These are phyloP conservation scores for Sarcophaga bullata DNA, from an alignment of 1,140 invertebrate species.

Conservation along the genomic window DNA sequence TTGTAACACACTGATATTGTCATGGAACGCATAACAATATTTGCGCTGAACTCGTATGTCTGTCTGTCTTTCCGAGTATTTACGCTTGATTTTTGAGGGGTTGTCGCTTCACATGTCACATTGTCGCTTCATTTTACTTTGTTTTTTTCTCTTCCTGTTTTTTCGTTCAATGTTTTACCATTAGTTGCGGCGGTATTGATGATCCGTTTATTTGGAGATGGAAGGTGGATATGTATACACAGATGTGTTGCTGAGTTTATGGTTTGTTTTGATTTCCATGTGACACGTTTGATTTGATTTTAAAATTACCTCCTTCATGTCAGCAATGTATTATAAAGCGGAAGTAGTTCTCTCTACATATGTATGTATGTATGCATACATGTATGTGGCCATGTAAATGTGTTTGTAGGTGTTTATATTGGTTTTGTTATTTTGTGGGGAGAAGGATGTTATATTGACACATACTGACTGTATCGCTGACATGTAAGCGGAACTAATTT, in stretches of 20 bases:
- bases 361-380: neutral
- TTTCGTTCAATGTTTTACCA: neutral
- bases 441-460: conserved; percentile 17
- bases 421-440: neutral
- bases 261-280: neutral
- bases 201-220: neutral
- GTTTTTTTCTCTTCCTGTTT: too few relatives aligned
- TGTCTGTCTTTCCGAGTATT: neutral
- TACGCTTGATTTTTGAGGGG: conserved; percentile 13
- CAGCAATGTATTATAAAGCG: conserved; percentile 5
- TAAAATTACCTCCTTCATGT: conserved; percentile 41
- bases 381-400: neutral
- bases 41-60: neutral
- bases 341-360: conserved; percentile 2
- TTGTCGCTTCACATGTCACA: neutral
- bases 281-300: conserved; percentile 43
- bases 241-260: too few relatives aligned
- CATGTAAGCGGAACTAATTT: conserved; percentile 33
- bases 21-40: neutral
- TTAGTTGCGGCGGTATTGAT: conserved; percentile 15
- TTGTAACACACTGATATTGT: conserved; percentile 39
- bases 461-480: neutral
- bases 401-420: conserved; percentile 28
- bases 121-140: too few relatives aligned
- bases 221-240: neutral